Conservation (phyloP, 2,888 invertebrate genomes). For the Calephelis perditalis region DNA sequence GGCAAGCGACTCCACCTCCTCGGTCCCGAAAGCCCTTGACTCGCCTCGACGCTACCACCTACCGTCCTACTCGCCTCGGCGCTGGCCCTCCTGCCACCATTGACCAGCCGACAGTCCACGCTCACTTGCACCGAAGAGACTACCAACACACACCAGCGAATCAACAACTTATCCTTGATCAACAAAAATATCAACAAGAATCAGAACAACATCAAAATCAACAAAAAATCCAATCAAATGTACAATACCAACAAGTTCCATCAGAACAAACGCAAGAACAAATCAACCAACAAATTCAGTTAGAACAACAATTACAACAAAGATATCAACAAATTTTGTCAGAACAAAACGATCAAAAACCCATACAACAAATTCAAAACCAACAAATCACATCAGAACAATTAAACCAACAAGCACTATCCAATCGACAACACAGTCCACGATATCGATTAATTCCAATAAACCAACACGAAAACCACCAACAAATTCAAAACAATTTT, state of each 20-base stretch:
- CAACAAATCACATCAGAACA: neutral
- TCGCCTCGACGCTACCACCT: constrained; percentile 57
- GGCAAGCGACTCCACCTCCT: constrained; percentile 27
- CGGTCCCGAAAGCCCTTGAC: constrained; percentile 38
- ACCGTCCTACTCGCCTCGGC: constrained; percentile 52
- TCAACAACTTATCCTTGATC: constrained; percentile 35
- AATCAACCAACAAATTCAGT: neutral
- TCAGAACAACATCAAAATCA: constrained; percentile 31
- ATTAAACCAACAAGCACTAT: constrained; percentile 11
- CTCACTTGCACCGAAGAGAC: constrained; percentile 54
- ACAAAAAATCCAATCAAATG: constrained; percentile 5
- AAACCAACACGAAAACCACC: constrained; percentile 28
- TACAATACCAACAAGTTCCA: neutral
- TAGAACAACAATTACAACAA: neutral
- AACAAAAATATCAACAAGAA: constrained; percentile 30
- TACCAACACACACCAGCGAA: constrained; percentile 43
- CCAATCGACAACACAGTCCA: constrained; percentile 24
- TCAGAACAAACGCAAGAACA: constrained; percentile 3
- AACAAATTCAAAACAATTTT: constrained; percentile 25
- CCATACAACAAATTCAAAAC: neutral
- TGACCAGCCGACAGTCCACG: constrained; percentile 32
- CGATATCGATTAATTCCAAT: constrained; percentile 20
- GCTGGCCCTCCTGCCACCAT: constrained; percentile 41
- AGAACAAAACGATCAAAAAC: neutral
- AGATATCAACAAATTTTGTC: neutral